Conservation (phyloP, 2,113 vertebrate species). For the Syngnathus typhle region DNA sequence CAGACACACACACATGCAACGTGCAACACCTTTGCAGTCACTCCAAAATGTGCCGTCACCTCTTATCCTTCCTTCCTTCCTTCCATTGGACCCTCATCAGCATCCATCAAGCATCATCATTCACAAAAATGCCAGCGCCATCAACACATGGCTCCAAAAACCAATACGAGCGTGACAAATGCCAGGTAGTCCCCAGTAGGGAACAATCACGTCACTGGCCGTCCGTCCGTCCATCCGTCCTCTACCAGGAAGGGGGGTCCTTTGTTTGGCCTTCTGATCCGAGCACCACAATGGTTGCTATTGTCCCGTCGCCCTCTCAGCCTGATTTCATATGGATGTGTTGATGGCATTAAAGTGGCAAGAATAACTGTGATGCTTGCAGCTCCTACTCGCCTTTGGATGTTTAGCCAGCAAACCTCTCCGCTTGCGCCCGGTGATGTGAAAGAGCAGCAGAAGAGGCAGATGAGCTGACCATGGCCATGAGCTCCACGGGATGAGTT, state of each 20-base stretch:
- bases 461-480: conserved; percentile 43
- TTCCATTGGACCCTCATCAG: conserved; percentile 53
- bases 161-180: conserved; percentile 39
- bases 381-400: conserved; percentile 70
- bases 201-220: conserved; percentile 34
- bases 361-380: conserved; percentile 68
- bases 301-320: conserved; percentile 55
- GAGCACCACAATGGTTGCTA: conserved; percentile 54
- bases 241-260: conserved; percentile 21
- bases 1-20: conserved; percentile 28
- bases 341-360: conserved; percentile 65
- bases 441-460: conserved; percentile 51
- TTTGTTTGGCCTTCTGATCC: conserved; percentile 46
- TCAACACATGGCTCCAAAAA: conserved; percentile 52
- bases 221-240: background rate
- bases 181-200: conserved; percentile 52
- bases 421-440: conserved; percentile 49
- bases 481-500: background rate
- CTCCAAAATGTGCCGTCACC: conserved; percentile 51
- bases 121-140: conserved; percentile 54
- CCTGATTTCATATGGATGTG: conserved; percentile 73
- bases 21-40: conserved; percentile 27
- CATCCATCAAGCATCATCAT: conserved; percentile 62
- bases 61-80: conserved; percentile 51
- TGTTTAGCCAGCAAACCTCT: conserved; percentile 60